Percentiles rank a stretch among this genome's conserved stretches.
Evolutionary conservation across 2,888 invertebrate genomes (phyloP).

Genomic region (Alloscopus bannaensis): DNA sequence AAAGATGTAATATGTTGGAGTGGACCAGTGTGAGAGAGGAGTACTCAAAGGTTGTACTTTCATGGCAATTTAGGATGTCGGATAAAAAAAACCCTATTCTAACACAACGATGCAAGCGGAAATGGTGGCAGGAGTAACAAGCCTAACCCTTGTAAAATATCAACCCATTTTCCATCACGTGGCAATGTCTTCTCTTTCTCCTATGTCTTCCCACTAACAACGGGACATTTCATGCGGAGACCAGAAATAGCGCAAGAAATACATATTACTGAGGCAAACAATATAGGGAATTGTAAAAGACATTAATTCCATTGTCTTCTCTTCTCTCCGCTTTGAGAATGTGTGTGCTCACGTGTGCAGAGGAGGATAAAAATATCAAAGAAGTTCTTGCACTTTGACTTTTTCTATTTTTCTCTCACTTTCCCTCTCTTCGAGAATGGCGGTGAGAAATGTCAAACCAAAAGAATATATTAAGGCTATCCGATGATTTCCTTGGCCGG

Average conservation of each 20-base stretch:
- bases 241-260: not conserved
- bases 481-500: too few relatives aligned
- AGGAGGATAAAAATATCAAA: slow-evolving; percentile 26
- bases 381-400: slow-evolving; percentile 33
- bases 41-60: slow-evolving; percentile 47
- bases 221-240: not conserved
- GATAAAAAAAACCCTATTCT: too few relatives aligned
- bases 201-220: slow-evolving; percentile 19
- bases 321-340: too few relatives aligned
- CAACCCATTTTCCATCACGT: too few relatives aligned
- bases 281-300: too few relatives aligned
- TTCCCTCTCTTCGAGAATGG: too few relatives aligned
- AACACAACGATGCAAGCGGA: too few relatives aligned
- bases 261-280: too few relatives aligned
- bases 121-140: slow-evolving; percentile 29
- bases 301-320: slow-evolving; percentile 20
- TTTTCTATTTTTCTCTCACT: slow-evolving; percentile 23
- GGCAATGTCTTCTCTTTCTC: too few relatives aligned
- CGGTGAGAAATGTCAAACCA: slow-evolving; percentile 37
- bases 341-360: not conserved
- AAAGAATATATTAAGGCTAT: too few relatives aligned
- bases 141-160: too few relatives aligned
- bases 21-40: slow-evolving; percentile 16
- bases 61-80: slow-evolving; percentile 59
- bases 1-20: slow-evolving; percentile 24